Conservation (phyloP, 2,888 invertebrate species). For the Odontocolon sp. region DNA sequence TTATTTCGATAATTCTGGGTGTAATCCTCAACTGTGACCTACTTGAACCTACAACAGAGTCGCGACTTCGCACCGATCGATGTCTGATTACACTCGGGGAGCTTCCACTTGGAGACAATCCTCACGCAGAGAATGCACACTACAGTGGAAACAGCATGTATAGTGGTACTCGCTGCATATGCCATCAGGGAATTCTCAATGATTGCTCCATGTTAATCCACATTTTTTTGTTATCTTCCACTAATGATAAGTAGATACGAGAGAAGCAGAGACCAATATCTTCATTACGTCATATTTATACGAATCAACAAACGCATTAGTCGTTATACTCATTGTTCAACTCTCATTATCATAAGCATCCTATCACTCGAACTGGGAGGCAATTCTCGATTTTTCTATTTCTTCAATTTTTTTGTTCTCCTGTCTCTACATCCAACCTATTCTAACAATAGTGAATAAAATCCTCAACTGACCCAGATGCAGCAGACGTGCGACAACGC, state of each 20-base stretch:
- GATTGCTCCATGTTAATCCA: not conserved
- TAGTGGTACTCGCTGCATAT: not conserved
- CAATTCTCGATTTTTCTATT: conserved; percentile 2
- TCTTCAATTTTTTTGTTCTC: not conserved
- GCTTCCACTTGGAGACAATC: conserved; percentile 20
- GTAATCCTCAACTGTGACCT: conserved; percentile 35
- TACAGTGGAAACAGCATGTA: not conserved
- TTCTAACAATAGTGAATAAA: conserved; percentile 37
- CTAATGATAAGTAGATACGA: too few relatives aligned
- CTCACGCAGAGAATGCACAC: not conserved
- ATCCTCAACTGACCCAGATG: conserved; percentile 27
- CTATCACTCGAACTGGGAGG: not conserved
- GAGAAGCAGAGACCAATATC: too few relatives aligned
- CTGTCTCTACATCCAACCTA: not conserved
- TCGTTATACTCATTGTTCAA: not conserved
- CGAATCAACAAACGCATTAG: too few relatives aligned
- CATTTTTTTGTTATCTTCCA: too few relatives aligned
- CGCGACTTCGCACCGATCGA: conserved; percentile 38
- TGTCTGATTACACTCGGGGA: conserved; percentile 20
- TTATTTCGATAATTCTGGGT: conserved; percentile 39
- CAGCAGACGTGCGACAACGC: conserved; percentile 22
- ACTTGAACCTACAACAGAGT: conserved; percentile 25
- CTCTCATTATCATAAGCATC: not conserved
- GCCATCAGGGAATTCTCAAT: not conserved
- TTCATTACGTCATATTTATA: not conserved